Percentiles rank a stretch among this genome's conserved stretches.
These are phyloP conservation scores for Chaenocephalus aceratus DNA, from an alignment of 2,113 vertebrate species.

Conservation along the genomic window DNA sequence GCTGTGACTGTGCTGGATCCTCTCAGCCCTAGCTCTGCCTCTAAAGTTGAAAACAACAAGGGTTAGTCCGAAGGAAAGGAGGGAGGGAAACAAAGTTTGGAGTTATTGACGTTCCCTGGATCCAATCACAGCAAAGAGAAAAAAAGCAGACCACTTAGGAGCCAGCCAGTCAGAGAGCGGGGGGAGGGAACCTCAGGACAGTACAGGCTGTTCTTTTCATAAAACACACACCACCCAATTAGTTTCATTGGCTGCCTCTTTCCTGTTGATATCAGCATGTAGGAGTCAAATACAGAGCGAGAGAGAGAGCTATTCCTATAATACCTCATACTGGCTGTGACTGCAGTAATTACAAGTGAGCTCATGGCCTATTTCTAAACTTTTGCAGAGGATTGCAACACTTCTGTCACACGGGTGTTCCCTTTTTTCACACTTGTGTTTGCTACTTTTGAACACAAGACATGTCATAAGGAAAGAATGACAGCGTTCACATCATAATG, in stretches of 20 bases:
- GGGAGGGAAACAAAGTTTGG: slow-evolving; percentile 23
- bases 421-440: background rate
- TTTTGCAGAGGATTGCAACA: slow-evolving; percentile 8
- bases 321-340: slow-evolving; percentile 26
- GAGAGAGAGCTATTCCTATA: slow-evolving; percentile 40
- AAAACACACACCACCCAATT: slow-evolving; percentile 79
- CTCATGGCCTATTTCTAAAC: slow-evolving; percentile 39
- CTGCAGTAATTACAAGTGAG: slow-evolving; percentile 36
- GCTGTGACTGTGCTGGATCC: slow-evolving; percentile 31
- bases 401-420: background rate
- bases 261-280: slow-evolving; percentile 81
- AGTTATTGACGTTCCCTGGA: slow-evolving; percentile 66
- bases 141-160: slow-evolving; percentile 83
- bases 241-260: slow-evolving; percentile 80
- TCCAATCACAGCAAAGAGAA: slow-evolving; percentile 77
- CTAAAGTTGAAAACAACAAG: slow-evolving; percentile 80
- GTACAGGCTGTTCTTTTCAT: slow-evolving; percentile 85
- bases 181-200: slow-evolving; percentile 64
- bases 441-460: background rate
- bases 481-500: background rate
- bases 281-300: slow-evolving; percentile 63
- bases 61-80: slow-evolving; percentile 74
- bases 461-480: background rate
- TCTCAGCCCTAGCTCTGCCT: slow-evolving; percentile 50
- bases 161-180: slow-evolving; percentile 73